Evolutionary conservation across 1,140 invertebrate species (phyloP), one percentile per base, ranked within the genome.

Genomic region (Phymastichus coffea): DNA sequence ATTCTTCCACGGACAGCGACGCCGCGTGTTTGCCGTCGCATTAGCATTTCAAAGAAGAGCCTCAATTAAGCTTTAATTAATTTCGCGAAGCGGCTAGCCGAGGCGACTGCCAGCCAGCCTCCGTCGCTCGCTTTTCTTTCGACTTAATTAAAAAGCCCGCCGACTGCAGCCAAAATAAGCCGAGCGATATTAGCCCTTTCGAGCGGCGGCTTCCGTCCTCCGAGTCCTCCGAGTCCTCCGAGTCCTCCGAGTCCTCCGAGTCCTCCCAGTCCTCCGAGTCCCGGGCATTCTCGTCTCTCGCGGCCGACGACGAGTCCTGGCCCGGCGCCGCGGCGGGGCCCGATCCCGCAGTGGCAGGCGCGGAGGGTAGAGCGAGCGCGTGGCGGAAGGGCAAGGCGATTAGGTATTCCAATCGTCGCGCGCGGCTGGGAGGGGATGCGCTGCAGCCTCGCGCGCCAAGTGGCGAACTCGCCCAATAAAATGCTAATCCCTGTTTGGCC

Each of bases 401-500:
- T 80, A 77, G 66, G 76, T 80, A 80, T 80, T 80, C 77, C 75
- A 78, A 78, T 76, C 70, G 70, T 70, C 70, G 68, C 71, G 68
- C 73, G 68, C 63, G 70, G 67, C n/a, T n/a, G n/a, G n/a, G n/a
- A n/a, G n/a, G n/a, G n/a, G n/a, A n/a, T n/a, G n/a, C n/a, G n/a
- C n/a, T n/a, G n/a, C n/a, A n/a, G n/a, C n/a, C n/a, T n/a, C n/a
- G n/a, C n/a, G n/a, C n/a, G n/a, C n/a, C n/a, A n/a, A n/a, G 64
- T n/a, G 67, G 70, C 68, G 72, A 80, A 79, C 74, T 81, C 78
- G 75, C 66, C 79, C 80, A 82, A 82, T 82, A 82, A 82, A 82
- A 82, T 82, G 81, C 69, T 82, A 82, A 82, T 82, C 80, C 75
- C 74, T 81, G 80, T 82, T 82, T 82, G 79, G 76, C 70, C 70